Evolutionary conservation across 2,888 invertebrate genomes (phyloP).

Genomic region (Zaprionus lineosus): DNA sequence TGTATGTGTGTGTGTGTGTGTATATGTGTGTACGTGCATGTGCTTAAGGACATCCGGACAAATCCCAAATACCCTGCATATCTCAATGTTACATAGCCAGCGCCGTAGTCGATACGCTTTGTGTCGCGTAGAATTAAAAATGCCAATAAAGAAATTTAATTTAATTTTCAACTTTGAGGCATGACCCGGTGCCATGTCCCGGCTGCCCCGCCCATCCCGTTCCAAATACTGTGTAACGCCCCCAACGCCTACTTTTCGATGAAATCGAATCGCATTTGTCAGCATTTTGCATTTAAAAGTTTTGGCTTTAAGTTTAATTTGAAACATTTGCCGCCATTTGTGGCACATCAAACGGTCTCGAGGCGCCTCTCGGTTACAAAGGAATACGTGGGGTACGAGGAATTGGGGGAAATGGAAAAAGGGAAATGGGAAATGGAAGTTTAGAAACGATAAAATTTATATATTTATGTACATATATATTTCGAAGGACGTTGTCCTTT

Average conservation of each 20-base stretch:
- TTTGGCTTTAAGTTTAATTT: constrained; percentile 56
- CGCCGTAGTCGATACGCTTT: constrained; percentile 8
- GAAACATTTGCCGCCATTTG: constrained; percentile 60
- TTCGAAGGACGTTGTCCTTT: no score
- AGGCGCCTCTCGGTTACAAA: constrained; percentile 26
- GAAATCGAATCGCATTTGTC: constrained; percentile 69
- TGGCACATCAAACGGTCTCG: constrained; percentile 51
- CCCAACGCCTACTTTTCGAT: constrained; percentile 8
- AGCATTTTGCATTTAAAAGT: constrained; percentile 72
- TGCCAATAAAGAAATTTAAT: constrained; percentile 73
- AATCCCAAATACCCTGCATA: constrained; percentile 16
- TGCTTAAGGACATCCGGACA: neutral
- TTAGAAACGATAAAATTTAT: no score
- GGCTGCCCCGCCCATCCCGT: neutral
- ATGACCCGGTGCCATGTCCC: constrained; percentile 15
- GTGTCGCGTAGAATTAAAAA: constrained; percentile 19
- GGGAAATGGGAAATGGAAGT: no score
- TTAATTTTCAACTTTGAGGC: constrained; percentile 64
- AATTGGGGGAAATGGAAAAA: no score
- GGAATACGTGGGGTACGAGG: no score
- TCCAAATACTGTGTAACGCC: neutral
- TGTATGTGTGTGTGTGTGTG: no score
- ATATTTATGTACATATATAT: no score
- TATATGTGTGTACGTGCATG: no score
- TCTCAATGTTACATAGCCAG: no score